Conservation (phyloP, 2,888 invertebrate genomes). For the Dicyrtoma fusca region DNA sequence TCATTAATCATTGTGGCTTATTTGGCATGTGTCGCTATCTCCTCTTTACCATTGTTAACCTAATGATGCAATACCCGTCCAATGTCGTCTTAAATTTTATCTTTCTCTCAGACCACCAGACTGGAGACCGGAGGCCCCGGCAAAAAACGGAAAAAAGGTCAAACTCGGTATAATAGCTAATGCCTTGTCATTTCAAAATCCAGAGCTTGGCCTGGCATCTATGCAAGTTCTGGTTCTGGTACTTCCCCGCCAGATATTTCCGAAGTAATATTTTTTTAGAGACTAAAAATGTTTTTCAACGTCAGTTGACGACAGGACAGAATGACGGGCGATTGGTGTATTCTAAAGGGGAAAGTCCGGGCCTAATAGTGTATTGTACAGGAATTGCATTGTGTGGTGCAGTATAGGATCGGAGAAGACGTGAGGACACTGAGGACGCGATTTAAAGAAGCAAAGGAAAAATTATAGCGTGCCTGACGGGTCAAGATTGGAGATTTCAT, state of each 20-base stretch:
- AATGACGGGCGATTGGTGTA: no score
- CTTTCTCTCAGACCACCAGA: no score
- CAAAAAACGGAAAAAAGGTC: no score
- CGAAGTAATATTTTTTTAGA: conserved; percentile 12
- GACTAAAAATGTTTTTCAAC: background rate
- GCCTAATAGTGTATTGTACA: no score
- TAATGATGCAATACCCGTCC: no score
- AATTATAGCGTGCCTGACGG: conserved; percentile 5
- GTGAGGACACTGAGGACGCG: background rate
- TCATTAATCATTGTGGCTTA: conserved; percentile 7
- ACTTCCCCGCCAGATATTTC: background rate
- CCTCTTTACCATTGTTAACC: conserved; percentile 4
- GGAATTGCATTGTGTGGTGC: no score
- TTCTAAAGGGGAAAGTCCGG: no score
- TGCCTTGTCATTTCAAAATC: no score
- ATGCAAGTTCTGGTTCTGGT: background rate
- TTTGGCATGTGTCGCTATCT: conserved; percentile 10
- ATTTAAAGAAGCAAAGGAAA: conserved; percentile 10
- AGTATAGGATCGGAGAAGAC: no score
- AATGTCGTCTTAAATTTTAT: no score
- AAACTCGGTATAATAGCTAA: no score
- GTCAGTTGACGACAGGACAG: conserved; percentile 1
- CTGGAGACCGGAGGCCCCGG: no score
- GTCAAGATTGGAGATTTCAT: conserved; percentile 21
- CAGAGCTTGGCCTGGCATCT: background rate